A percentile compares a stretch with the other conserved stretches of the same genome.
Evolutionary conservation across 2,113 vertebrate genomes (phyloP).

Genomic region (Micronycteris hirsuta): DNA sequence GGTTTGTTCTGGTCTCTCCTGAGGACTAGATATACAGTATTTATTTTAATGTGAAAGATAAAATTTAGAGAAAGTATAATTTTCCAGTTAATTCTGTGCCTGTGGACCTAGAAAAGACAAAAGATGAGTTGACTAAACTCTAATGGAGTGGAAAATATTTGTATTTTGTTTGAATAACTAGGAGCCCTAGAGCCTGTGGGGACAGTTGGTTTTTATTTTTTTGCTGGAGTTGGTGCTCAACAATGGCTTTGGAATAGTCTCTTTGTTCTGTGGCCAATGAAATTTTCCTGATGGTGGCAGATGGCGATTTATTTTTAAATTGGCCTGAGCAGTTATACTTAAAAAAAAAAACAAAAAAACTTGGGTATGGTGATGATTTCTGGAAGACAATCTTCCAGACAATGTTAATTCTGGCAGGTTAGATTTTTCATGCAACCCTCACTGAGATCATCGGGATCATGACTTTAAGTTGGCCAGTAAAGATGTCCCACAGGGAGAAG

Average conservation of each 20-base stretch:
- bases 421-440: constrained; percentile 49
- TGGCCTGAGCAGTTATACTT: background rate
- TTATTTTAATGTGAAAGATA: background rate
- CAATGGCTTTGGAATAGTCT: background rate
- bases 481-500: constrained; percentile 21
- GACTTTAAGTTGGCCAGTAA: constrained; percentile 42
- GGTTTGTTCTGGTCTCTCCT: background rate
- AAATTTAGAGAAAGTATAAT: background rate
- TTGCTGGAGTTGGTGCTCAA: background rate
- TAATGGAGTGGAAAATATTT: constrained; percentile 19
- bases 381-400: background rate
- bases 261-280: background rate
- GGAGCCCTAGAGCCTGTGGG: background rate
- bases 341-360: no score
- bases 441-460: constrained; percentile 48
- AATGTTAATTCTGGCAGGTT: constrained; percentile 48
- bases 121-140: background rate
- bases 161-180: background rate
- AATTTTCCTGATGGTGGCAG: constrained; percentile 23
- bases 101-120: background rate
- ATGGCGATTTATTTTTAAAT: constrained; percentile 60
- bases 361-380: background rate
- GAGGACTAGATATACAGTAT: background rate
- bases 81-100: background rate
- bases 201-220: background rate